A percentile compares a stretch with the other conserved stretches of the same genome.
phyloP scores from a whole-genome alignment of 2,888 invertebrate species.

The Nomada ferruginata region DNA sequence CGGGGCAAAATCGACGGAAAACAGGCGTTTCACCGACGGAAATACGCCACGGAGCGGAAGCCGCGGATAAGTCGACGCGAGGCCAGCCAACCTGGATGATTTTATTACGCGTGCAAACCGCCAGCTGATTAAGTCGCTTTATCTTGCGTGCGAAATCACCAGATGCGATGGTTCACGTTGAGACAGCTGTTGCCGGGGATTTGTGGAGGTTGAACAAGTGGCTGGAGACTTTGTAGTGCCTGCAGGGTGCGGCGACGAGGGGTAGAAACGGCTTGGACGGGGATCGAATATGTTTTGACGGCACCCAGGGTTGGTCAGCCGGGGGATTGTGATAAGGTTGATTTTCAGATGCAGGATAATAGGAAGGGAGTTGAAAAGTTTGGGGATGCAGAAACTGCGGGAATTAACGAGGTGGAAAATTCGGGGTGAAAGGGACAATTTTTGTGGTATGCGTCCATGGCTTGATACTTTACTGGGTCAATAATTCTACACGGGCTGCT shows the following conservation, averaged over 20 bases:
- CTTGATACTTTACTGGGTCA: too few species aligned
- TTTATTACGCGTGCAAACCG: not conserved
- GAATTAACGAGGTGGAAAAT: not conserved
- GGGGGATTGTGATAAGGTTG: not conserved
- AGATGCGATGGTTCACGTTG: not conserved
- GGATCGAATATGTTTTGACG: not conserved
- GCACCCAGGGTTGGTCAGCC: not conserved
- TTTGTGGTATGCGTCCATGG: too few species aligned
- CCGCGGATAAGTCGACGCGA: not conserved
- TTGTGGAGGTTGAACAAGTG: slow-evolving; percentile 6
- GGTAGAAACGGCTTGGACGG: not conserved
- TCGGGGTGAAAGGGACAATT: not conserved
- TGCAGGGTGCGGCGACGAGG: not conserved
- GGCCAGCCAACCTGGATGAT: not conserved
- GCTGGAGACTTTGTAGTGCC: not conserved
- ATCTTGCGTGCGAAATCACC: not conserved
- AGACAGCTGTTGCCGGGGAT: slow-evolving; percentile 15
- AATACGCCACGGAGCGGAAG: too few species aligned
- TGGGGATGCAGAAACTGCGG: not conserved
- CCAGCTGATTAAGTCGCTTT: slow-evolving; percentile 15
- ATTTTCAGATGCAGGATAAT: too few species aligned
- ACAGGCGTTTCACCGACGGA: too few species aligned
- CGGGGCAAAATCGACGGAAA: too few species aligned
- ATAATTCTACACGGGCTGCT: too few species aligned
- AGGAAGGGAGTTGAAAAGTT: slow-evolving; percentile 4